Evolutionary conservation across 1,140 invertebrate genomes (phyloP).

Genomic region (Rhyacophila brunnea): DNA sequence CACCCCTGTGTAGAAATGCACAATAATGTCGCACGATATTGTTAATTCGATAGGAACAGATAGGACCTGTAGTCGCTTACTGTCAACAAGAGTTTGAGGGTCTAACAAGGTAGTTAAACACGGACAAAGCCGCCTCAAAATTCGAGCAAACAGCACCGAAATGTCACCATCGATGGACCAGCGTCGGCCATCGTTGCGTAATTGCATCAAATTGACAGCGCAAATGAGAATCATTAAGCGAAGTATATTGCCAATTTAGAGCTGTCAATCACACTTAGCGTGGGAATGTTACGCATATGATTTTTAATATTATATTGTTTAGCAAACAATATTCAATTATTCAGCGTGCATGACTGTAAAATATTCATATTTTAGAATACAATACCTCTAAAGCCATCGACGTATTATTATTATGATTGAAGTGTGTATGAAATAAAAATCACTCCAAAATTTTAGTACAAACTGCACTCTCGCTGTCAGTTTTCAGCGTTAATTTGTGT

Average conservation of each 20-base stretch:
- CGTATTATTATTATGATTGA: too few species aligned
- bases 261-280: conserved; percentile 14
- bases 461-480: too few species aligned
- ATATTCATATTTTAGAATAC: too few species aligned
- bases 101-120: conserved; percentile 18
- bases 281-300: too few species aligned
- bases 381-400: too few species aligned
- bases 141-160: conserved; percentile 18
- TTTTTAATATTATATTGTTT: too few species aligned
- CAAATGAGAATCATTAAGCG: conserved; percentile 4
- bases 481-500: too few species aligned
- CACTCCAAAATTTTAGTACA: too few species aligned
- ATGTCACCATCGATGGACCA: conserved; percentile 9
- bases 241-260: conserved; percentile 20
- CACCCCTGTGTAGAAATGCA: background rate
- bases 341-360: too few species aligned
- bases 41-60: conserved; percentile 12
- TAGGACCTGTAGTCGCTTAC: background rate
- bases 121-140: conserved; percentile 22
- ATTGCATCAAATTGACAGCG: conserved; percentile 16
- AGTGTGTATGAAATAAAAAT: too few species aligned
- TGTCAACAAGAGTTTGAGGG: conserved; percentile 21
- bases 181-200: conserved; percentile 11
- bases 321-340: too few species aligned
- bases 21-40: conserved; percentile 16